Evolutionary conservation across 2,797 vertebrate genomes (phyloP), one percentile per base, ranked within the genome.

Genomic region (Threskiornis aethiopicus): DNA sequence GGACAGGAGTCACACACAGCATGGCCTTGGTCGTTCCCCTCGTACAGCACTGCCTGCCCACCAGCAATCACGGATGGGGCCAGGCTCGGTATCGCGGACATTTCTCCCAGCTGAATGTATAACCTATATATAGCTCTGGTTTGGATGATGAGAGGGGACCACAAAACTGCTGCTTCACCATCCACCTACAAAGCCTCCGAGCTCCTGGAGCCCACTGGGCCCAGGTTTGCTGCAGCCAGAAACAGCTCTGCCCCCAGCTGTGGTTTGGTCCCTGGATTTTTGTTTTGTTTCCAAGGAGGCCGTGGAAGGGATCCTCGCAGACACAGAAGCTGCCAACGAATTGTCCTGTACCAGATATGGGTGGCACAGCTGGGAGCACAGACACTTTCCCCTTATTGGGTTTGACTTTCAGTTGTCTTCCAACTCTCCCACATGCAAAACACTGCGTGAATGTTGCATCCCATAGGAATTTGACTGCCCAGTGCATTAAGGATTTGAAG

Each of bases 41-140:
- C 0, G 0, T 3, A 3, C 6, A 28, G 59, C 54, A n/a, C 61
- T 41, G 29, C 41, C 67, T 33, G 29, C 8, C 67, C 64, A 62
- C 15, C 52, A 54, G 55, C 2, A 13, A 24, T 19, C 52, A 46
- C 1, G 5, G 22, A 18, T 5, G 13, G 31, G 7, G 5, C 20
- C 19, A 14, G 17, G 26, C 21, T 91, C 39, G 5, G 41, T 11
- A 6, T 42, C 47, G 20, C 37, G 46, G n/a, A 4, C 44, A 7
- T 6, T 52, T 24, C 51, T 39, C 41, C 66, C 67, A 61, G 59
- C 21, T 39, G 24, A 42, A 66, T 5, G 9, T 7, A 6, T 5
- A 84, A 72, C 26, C 15, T 37, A 16, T 24, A 29, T 3, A 35
- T 7, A 66, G 33, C 42, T 22, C 59, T 52, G 22, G 37, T 35